Percentiles rank a stretch among this genome's conserved stretches.
These are phyloP conservation scores for Reinhardtius hippoglossoides DNA, from an alignment of 2,113 vertebrate genomes.

Conservation along the genomic window DNA sequence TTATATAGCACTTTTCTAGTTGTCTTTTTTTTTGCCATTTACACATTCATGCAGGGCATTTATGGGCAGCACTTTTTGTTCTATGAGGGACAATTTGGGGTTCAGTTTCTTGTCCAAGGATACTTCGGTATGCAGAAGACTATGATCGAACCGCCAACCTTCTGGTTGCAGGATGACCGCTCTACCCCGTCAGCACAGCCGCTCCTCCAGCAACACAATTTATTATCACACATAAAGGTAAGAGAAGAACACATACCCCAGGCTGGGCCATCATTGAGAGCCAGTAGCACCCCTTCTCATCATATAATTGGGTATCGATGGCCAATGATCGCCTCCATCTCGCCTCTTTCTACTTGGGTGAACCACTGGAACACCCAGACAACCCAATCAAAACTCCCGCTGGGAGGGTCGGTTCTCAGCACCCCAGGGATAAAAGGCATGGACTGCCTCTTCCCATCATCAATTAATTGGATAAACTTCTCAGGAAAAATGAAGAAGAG, in stretches of 20 bases:
- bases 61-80: too few species aligned
- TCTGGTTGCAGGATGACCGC: too few species aligned
- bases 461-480: slow-evolving; percentile 68
- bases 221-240: slow-evolving; percentile 50
- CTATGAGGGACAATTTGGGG: too few species aligned
- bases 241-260: slow-evolving; percentile 22
- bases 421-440: slow-evolving; percentile 49
- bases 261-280: slow-evolving; percentile 54
- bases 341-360: slow-evolving; percentile 77
- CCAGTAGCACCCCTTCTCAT: slow-evolving; percentile 48
- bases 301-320: slow-evolving; percentile 83
- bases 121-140: too few species aligned
- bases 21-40: too few species aligned
- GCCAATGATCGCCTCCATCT: slow-evolving; percentile 79
- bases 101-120: too few species aligned
- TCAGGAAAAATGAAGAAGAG: slow-evolving; percentile 27
- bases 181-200: too few species aligned
- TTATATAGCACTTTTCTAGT: too few species aligned
- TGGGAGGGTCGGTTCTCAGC: slow-evolving; percentile 69
- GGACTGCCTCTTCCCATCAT: slow-evolving; percentile 47
- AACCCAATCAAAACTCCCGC: slow-evolving; percentile 80
- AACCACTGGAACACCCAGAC: slow-evolving; percentile 75
- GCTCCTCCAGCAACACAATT: slow-evolving; percentile 58
- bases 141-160: too few species aligned
- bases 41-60: too few species aligned